Percentiles rank a stretch among this genome's conserved stretches.
phyloP scores from a whole-genome alignment of 23 tunicate species.

The Trididemnum clinides region DNA sequence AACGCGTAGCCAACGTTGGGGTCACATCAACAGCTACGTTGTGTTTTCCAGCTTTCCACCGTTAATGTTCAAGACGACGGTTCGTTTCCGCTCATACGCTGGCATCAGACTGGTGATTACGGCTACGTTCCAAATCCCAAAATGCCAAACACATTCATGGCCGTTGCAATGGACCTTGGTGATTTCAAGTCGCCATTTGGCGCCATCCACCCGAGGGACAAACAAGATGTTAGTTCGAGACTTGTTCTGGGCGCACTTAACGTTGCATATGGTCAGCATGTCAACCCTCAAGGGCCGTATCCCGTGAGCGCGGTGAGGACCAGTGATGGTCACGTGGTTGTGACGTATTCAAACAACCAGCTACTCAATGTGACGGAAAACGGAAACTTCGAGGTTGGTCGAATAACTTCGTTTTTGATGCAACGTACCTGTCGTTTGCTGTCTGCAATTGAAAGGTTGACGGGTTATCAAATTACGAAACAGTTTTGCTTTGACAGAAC shows the following conservation, averaged over 20 bases:
- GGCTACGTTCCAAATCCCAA: slow-evolving; percentile 74
- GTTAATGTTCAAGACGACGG: not conserved
- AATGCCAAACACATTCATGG: slow-evolving; percentile 80
- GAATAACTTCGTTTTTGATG: too few species aligned
- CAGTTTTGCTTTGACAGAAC: too few species aligned
- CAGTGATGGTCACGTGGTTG: slow-evolving; percentile 39
- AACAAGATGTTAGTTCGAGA: slow-evolving; percentile 74
- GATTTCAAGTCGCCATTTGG: slow-evolving; percentile 74
- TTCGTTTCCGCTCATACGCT: slow-evolving; percentile 39
- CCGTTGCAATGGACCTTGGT: slow-evolving; percentile 71
- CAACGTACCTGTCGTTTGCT: too few species aligned
- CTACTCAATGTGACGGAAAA: slow-evolving; percentile 59
- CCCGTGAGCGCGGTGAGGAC: slow-evolving; percentile 28
- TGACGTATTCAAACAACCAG: slow-evolving; percentile 64
- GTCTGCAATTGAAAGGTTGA: too few species aligned
- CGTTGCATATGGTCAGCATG: slow-evolving; percentile 47
- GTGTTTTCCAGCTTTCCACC: slow-evolving; percentile 8
- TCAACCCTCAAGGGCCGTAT: slow-evolving; percentile 67
- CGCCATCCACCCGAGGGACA: slow-evolving; percentile 72
- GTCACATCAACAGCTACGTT: too few species aligned
- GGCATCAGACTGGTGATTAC: slow-evolving; percentile 78
- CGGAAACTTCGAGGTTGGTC: slow-evolving; percentile 60
- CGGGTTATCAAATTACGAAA: too few species aligned
- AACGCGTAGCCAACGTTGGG: too few species aligned
- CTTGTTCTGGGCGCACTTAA: slow-evolving; percentile 53